These are phyloP conservation scores for Drosophila arawakana DNA, from an alignment of 1,140 invertebrate species.

Conservation along the genomic window DNA sequence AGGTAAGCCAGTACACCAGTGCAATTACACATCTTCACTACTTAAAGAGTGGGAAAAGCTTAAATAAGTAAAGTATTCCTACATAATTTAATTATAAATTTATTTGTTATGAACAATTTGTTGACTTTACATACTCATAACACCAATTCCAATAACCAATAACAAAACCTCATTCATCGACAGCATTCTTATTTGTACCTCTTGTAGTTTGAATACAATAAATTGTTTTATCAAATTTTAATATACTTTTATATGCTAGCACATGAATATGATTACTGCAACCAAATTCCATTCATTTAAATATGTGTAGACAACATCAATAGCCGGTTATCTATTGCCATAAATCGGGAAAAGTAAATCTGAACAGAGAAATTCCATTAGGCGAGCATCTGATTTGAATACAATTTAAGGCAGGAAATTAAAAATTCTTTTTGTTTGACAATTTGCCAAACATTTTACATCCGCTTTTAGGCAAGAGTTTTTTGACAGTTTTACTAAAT, in stretches of 20 bases:
- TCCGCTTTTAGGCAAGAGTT: constrained; percentile 52
- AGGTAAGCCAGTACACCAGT: constrained; percentile 58
- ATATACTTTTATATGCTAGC: constrained; percentile 13
- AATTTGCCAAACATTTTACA: constrained; percentile 80
- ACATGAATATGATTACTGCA: constrained; percentile 42
- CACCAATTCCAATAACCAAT: constrained; percentile 22
- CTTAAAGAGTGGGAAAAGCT: constrained; percentile 16
- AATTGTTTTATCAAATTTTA: constrained; percentile 17
- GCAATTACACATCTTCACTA: neutral
- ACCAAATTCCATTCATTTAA: constrained; percentile 1
- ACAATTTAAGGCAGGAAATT: constrained; percentile 80
- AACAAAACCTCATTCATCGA: constrained; percentile 32
- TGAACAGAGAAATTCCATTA: constrained; percentile 38
- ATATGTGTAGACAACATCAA: constrained; percentile 5
- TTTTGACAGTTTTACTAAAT: constrained; percentile 39
- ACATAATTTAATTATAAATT: constrained; percentile 12
- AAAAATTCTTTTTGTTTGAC: constrained; percentile 80
- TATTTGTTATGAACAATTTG: constrained; percentile 16
- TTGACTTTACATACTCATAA: constrained; percentile 15
- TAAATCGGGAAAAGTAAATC: constrained; percentile 23
- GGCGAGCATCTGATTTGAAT: constrained; percentile 67
- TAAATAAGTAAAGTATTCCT: constrained; percentile 20
- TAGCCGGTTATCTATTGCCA: constrained; percentile 45
- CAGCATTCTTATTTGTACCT: constrained; percentile 40
- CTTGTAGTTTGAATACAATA: constrained; percentile 35